These are phyloP conservation scores for Stenolophus ochropezus DNA, from an alignment of 2,888 invertebrate genomes.

Conservation along the genomic window DNA sequence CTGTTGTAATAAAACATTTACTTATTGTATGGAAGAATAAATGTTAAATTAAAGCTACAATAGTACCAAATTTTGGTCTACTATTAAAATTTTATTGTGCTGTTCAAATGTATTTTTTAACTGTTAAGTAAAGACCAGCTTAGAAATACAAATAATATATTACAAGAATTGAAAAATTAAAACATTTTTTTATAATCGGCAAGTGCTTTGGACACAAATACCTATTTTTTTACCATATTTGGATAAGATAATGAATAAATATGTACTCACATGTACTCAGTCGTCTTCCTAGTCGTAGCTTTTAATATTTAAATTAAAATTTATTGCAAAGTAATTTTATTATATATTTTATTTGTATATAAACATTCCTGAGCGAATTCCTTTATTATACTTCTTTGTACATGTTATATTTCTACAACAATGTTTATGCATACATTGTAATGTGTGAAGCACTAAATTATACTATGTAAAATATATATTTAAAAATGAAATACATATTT, in stretches of 20 bases:
- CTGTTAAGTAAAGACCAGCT: too few relatives aligned
- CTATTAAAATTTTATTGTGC: too few relatives aligned
- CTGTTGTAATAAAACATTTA: too few relatives aligned
- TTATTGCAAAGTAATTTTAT: constrained; percentile 3
- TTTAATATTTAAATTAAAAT: constrained; percentile 7
- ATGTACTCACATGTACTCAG: constrained; percentile 52
- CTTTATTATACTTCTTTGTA: not conserved
- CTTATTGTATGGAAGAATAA: too few relatives aligned
- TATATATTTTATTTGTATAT: constrained; percentile 39
- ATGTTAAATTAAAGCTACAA: too few relatives aligned
- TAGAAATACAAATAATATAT: too few relatives aligned
- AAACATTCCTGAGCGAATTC: constrained; percentile 28
- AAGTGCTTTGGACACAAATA: not conserved
- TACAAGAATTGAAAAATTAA: too few relatives aligned
- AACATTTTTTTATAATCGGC: not conserved
- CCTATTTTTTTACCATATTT: not conserved
- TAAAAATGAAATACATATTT: not conserved
- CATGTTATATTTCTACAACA: constrained; percentile 17
- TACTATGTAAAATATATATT: constrained; percentile 10
- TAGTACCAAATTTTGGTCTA: too few relatives aligned
- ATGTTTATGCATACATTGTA: constrained; percentile 3
- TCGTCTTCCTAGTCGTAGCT: constrained; percentile 46
- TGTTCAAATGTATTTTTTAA: too few relatives aligned
- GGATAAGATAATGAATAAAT: not conserved
- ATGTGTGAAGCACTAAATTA: constrained; percentile 10